phyloP scores from a whole-genome alignment of 2,113 vertebrate genomes.

The Athene noctua region DNA sequence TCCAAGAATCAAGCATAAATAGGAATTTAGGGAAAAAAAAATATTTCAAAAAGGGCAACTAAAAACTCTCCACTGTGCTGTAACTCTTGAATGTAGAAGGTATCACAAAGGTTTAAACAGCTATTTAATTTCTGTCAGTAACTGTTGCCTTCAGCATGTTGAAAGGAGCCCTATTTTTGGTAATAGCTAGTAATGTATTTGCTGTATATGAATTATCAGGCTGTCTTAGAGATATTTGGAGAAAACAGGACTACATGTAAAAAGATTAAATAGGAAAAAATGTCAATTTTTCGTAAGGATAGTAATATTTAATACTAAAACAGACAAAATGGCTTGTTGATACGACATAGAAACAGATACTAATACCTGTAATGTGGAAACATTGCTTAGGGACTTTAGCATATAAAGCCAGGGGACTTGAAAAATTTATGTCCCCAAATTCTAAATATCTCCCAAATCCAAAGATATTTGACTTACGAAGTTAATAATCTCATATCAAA shows the following conservation, averaged over 20 bases:
- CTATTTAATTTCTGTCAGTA: conserved; percentile 37
- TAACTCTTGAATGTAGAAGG: not conserved
- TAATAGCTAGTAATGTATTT: not conserved
- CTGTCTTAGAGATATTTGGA: not conserved
- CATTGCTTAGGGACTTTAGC: not conserved
- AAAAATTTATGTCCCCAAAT: not conserved
- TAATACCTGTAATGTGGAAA: not conserved
- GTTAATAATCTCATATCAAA: not conserved
- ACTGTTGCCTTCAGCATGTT: conserved; percentile 1
- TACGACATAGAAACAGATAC: not conserved
- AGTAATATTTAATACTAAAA: not conserved
- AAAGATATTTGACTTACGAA: not conserved
- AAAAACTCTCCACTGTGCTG: not conserved
- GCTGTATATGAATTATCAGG: not conserved
- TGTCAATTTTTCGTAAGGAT: not conserved
- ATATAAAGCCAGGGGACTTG: not conserved
- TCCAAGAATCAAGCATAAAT: not conserved
- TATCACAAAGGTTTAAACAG: conserved; percentile 9
- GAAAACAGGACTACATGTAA: not conserved
- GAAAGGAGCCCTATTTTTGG: conserved; percentile 18
- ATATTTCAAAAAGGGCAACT: not conserved
- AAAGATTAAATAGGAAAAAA: not conserved
- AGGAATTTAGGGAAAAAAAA: rapidly evolving
- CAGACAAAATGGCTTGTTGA: not conserved
- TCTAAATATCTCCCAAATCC: not conserved